phyloP scores from a whole-genome alignment of 2,797 vertebrate genomes.

The Rhabdophis nuchalis region DNA sequence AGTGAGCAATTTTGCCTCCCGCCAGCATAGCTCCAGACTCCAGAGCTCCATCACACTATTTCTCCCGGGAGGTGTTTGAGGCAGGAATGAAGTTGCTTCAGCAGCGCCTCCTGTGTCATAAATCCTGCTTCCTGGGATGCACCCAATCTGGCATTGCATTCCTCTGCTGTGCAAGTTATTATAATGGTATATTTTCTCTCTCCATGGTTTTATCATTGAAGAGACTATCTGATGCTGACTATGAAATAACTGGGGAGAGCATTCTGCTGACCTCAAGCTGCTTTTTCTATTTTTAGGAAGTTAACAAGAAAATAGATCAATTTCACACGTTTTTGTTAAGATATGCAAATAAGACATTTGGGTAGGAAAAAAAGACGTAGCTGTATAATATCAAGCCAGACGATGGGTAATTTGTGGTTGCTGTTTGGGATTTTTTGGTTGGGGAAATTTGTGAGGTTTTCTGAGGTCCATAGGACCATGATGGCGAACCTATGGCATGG shows the following conservation, averaged over 20 bases:
- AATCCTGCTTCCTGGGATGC: background rate
- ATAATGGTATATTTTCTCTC: background rate
- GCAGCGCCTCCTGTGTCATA: background rate
- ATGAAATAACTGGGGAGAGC: background rate
- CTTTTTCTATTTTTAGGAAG: background rate
- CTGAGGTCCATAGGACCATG: background rate
- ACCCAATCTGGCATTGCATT: background rate
- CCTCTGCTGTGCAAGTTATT: background rate
- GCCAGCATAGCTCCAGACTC: background rate
- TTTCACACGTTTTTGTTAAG: background rate
- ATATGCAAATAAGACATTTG: background rate
- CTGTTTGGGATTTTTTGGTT: background rate
- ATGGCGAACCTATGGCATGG: too few species aligned
- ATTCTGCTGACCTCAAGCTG: background rate
- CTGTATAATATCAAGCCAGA: background rate
- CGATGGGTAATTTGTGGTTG: background rate
- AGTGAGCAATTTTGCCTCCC: background rate
- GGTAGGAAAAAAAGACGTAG: background rate
- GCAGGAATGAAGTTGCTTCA: background rate
- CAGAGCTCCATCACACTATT: background rate
- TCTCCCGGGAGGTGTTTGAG: background rate
- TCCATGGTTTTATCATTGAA: background rate
- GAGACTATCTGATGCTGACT: background rate
- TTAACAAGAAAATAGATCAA: background rate
- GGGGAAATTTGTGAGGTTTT: background rate